phyloP scores from a whole-genome alignment of 2,113 vertebrate genomes.

The Indicator maculatus region DNA sequence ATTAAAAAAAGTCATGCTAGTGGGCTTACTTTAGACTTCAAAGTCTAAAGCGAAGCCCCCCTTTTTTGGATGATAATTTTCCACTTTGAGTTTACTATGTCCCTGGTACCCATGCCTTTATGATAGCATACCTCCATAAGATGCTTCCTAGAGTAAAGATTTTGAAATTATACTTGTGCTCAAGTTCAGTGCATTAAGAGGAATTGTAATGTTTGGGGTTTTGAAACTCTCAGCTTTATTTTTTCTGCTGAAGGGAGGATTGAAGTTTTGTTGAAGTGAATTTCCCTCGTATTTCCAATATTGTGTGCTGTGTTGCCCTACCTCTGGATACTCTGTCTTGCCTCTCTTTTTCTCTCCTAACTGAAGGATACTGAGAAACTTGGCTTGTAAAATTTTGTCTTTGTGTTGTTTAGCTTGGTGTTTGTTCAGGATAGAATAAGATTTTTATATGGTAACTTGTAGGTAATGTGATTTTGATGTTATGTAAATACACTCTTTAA shows the following conservation, averaged over 20 bases:
- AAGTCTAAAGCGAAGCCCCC: accelerated
- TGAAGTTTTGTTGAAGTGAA: neutral
- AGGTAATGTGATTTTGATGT: neutral
- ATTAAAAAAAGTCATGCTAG: neutral
- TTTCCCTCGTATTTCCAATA: neutral
- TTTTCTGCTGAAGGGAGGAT: neutral
- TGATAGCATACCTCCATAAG: neutral
- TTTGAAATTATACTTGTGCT: neutral
- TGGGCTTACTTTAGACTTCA: neutral
- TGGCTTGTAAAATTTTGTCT: neutral
- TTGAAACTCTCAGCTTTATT: neutral
- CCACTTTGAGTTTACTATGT: neutral
- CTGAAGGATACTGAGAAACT: neutral
- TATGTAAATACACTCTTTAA: neutral
- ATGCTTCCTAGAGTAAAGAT: neutral
- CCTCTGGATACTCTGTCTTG: neutral
- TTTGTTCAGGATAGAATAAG: neutral
- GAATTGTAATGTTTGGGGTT: neutral
- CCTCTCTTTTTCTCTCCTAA: neutral
- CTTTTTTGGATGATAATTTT: neutral
- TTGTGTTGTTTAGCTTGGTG: neutral
- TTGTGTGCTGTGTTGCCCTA: neutral
- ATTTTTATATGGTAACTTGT: neutral
- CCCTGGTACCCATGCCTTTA: neutral
- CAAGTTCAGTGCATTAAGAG: neutral